Percentiles rank a stretch among this genome's conserved stretches.
phyloP scores from a whole-genome alignment of 1,140 invertebrate genomes.

The Meloidogyne chitwoodi region DNA sequence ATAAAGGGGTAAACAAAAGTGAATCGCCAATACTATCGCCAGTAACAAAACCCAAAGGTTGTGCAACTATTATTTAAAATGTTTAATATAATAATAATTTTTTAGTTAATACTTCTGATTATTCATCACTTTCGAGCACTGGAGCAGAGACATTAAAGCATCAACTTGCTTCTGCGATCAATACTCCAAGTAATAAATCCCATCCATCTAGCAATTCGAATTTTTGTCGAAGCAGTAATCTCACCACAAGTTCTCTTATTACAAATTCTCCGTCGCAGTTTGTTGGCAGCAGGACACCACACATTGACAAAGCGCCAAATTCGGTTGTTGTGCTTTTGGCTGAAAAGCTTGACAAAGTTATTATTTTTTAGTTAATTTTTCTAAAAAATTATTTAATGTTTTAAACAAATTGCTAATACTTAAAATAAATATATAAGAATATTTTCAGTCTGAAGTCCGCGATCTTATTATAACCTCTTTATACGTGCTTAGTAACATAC shows the following conservation, averaged over 20 bases:
- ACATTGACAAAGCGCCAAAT: conserved; percentile 11
- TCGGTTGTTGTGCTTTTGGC: conserved; percentile 30
- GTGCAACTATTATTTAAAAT: too few relatives aligned
- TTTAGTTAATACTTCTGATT: neutral
- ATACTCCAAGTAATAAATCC: neutral
- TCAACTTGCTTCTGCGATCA: neutral
- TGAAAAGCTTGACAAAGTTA: conserved; percentile 70
- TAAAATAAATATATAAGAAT: neutral
- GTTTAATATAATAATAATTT: neutral
- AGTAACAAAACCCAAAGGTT: neutral
- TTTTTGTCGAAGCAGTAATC: neutral
- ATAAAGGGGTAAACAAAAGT: conserved; percentile 3
- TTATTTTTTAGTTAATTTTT: neutral
- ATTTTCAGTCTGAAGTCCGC: conserved; percentile 69
- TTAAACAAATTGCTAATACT: neutral
- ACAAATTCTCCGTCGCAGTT: neutral
- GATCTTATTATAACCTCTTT: conserved; percentile 84
- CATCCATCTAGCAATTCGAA: neutral
- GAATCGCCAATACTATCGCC: conserved; percentile 22
- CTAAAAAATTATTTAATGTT: neutral
- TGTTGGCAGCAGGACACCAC: conserved; percentile 17
- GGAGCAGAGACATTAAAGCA: neutral
- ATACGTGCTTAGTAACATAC: conserved; percentile 80
- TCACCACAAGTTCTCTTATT: neutral
- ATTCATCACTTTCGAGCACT: neutral